phyloP scores from a whole-genome alignment of 2,113 vertebrate species.

The Nothoprocta perdicaria region DNA sequence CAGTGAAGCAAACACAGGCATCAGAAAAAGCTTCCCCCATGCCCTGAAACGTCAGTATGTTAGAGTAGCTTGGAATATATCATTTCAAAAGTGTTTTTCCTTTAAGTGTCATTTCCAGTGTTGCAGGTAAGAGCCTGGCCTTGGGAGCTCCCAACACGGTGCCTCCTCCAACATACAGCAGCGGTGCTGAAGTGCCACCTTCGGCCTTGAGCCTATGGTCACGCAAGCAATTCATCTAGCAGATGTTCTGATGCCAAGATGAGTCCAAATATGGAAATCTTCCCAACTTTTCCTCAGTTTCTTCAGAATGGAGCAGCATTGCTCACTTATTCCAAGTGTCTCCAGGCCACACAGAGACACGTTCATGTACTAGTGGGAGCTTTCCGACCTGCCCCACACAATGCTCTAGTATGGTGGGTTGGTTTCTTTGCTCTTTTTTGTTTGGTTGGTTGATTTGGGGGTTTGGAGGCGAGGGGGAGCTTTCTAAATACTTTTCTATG shows the following conservation, averaged over 20 bases:
- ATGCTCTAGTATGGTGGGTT: background rate
- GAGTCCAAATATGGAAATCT: background rate
- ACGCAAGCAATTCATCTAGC: background rate
- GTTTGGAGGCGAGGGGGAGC: too few relatives aligned
- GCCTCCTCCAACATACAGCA: background rate
- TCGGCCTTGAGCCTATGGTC: accelerated
- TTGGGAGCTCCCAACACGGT: background rate
- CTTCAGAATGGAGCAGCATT: background rate
- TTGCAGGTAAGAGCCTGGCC: background rate
- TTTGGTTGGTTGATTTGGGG: background rate
- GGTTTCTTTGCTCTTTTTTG: too few relatives aligned
- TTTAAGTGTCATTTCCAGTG: background rate
- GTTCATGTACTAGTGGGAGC: background rate
- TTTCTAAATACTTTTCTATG: background rate
- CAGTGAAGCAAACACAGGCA: too few relatives aligned
- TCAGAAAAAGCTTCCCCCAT: too few relatives aligned
- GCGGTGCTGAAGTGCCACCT: background rate
- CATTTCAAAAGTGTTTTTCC: background rate
- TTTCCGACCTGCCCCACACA: background rate
- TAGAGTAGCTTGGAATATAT: background rate
- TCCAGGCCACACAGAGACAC: background rate
- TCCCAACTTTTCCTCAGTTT: background rate
- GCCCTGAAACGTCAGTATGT: too few relatives aligned
- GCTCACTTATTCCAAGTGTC: background rate
- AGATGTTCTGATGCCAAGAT: background rate